Conservation (phyloP, 1,140 invertebrate species). For the Lasaia peninsularis region DNA sequence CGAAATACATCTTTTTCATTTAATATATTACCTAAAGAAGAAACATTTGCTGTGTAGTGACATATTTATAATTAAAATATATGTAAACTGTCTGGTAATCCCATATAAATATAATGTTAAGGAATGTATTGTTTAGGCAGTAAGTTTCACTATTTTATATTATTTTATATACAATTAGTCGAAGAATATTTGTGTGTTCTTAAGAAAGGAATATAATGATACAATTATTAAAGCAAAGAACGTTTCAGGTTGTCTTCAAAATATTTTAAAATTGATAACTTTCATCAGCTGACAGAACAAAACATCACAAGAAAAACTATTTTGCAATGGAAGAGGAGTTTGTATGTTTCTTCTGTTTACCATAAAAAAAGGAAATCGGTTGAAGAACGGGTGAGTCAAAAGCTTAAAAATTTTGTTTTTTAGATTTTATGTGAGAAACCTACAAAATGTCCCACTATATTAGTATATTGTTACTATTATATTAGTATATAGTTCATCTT, state of each 20-base stretch:
- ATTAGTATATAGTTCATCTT: too few species aligned
- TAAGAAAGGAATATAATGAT: neutral
- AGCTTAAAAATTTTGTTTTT: too few species aligned
- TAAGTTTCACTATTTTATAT: conserved; percentile 26
- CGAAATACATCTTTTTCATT: neutral
- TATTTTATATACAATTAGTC: neutral
- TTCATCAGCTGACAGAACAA: neutral
- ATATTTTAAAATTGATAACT: neutral
- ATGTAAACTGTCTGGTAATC: neutral
- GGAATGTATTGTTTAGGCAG: conserved; percentile 42
- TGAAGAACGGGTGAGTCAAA: conserved; percentile 49
- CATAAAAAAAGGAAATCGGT: conserved; percentile 57
- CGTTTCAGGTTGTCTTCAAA: conserved; percentile 43
- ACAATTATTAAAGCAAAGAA: neutral
- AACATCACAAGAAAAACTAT: conserved; percentile 11
- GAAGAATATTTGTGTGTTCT: neutral
- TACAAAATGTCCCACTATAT: too few species aligned
- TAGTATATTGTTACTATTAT: too few species aligned
- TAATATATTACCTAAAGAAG: neutral
- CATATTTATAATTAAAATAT: neutral
- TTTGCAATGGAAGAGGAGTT: conserved; percentile 27
- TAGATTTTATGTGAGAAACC: too few species aligned
- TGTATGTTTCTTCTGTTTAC: conserved; percentile 39
- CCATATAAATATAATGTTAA: conserved; percentile 38
- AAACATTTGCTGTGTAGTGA: too few species aligned